phyloP scores from a whole-genome alignment of 2,113 vertebrate genomes.

The Lampris megalopsis region DNA sequence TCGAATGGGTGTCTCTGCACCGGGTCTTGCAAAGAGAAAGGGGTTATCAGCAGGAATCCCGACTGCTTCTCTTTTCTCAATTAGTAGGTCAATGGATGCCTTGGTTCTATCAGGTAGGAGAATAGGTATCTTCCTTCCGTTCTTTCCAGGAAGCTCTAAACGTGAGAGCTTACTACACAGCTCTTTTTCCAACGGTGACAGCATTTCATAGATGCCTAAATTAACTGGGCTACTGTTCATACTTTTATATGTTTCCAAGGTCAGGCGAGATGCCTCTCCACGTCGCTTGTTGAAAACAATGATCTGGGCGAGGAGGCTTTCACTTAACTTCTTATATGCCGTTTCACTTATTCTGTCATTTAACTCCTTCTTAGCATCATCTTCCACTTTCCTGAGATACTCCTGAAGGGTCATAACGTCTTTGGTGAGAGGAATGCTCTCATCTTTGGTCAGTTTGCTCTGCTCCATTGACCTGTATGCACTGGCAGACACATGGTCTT shows the following conservation, averaged over 20 bases:
- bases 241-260: conserved; percentile 8
- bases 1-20: not conserved
- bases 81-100: not conserved
- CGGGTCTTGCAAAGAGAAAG: not conserved
- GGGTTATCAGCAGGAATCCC: not conserved
- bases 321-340: not conserved
- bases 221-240: conserved; percentile 10
- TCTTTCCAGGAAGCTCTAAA: conserved; percentile 1
- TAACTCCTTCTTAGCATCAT: not conserved
- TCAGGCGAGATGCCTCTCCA: conserved; percentile 12
- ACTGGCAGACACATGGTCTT: conserved; percentile 1
- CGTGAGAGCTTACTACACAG: conserved; percentile 4
- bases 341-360: not conserved
- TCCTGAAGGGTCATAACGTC: not conserved
- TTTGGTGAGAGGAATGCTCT: conserved; percentile 25
- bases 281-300: conserved; percentile 25
- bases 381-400: not conserved
- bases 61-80: not conserved
- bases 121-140: conserved; percentile 17
- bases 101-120: not conserved
- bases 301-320: conserved; percentile 19
- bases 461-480: conserved; percentile 8
- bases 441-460: conserved; percentile 8
- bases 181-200: conserved; percentile 27
- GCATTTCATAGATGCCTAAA: conserved; percentile 13